Conservation (phyloP, 2,113 vertebrate genomes). For the Helogale parvula region DNA sequence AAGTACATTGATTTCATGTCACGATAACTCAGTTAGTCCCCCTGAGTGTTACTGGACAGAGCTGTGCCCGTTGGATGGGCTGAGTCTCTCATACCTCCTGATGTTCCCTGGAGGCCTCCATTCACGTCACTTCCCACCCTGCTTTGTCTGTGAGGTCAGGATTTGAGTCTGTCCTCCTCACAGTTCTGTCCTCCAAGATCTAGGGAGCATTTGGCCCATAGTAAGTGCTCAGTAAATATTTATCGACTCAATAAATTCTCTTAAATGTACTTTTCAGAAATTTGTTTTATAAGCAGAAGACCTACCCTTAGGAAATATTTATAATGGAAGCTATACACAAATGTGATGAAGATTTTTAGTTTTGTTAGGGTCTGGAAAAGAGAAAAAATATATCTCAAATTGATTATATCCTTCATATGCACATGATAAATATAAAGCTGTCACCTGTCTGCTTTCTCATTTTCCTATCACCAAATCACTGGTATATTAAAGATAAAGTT, state of each 20-base stretch:
- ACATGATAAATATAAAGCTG: background rate
- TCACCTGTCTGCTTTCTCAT: background rate
- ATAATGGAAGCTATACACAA: background rate
- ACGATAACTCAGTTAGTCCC: background rate
- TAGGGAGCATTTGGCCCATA: background rate
- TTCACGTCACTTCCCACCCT: background rate
- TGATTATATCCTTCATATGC: background rate
- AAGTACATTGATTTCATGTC: background rate
- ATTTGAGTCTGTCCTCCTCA: background rate
- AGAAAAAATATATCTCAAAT: background rate
- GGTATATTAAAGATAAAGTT: background rate
- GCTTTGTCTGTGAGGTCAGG: background rate
- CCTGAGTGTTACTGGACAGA: background rate
- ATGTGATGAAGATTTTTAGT: background rate
- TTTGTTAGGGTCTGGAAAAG: background rate
- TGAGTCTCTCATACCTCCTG: background rate
- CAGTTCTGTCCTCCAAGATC: background rate
- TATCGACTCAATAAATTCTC: background rate
- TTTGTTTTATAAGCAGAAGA: slow-evolving; percentile 9
- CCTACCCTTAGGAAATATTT: background rate
- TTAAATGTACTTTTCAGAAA: background rate
- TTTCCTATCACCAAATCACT: background rate
- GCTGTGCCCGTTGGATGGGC: background rate
- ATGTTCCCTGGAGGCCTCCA: background rate
- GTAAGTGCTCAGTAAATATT: background rate